Evolutionary conservation across 1,140 invertebrate genomes (phyloP).

Genomic region (Lepidurus packardi): DNA sequence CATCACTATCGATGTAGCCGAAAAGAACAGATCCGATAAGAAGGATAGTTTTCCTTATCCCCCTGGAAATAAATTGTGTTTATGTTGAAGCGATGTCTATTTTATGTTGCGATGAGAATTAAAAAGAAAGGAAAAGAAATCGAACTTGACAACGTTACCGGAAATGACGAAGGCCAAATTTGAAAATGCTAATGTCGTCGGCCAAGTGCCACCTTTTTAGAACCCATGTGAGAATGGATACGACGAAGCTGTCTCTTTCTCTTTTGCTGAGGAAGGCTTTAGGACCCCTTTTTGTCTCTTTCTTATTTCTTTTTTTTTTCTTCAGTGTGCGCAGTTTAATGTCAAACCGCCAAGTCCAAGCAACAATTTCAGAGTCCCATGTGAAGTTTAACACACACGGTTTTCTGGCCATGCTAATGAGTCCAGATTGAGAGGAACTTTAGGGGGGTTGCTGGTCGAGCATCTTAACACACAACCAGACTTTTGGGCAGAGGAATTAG

Average conservation of each 20-base stretch:
- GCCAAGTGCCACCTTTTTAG: conserved; percentile 5
- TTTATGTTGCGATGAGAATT: neutral
- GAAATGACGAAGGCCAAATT: conserved; percentile 15
- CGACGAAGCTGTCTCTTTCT: neutral
- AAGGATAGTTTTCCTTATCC: no score
- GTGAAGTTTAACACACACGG: conserved; percentile 10
- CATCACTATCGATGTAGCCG: no score
- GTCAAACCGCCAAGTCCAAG: neutral
- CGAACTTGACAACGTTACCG: neutral
- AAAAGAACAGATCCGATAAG: no score
- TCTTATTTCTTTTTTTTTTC: neutral
- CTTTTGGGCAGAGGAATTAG: no score
- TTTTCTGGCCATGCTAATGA: neutral
- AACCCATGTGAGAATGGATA: neutral
- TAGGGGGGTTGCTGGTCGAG: no score
- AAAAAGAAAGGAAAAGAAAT: neutral
- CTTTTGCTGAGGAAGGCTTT: neutral
- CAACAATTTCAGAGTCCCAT: neutral
- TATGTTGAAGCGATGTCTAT: neutral
- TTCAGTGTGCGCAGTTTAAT: neutral
- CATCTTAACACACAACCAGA: no score
- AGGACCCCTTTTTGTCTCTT: neutral
- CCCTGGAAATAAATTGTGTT: no score
- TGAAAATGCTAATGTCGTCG: neutral
- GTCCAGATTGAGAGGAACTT: neutral